Base-by-base conservation (phyloP, 2,797 vertebrate species). In the Phaenicophaeus curvirostris region DNA sequence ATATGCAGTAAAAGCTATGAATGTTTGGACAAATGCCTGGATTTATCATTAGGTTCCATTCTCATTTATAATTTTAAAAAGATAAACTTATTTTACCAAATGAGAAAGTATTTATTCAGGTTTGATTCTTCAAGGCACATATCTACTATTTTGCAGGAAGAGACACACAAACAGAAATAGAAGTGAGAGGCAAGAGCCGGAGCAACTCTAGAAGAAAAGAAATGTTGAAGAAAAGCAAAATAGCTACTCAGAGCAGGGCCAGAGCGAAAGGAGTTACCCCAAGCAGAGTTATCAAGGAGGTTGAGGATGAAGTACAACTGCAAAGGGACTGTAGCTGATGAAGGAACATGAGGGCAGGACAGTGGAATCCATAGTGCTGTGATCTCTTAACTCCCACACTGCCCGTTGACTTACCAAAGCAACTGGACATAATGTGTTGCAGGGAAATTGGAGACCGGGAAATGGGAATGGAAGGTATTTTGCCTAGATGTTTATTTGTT, bases 41-140 rank as follows among this genome's bases (percentile, higher is more conserved):
- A 24, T 73, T 48, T 86, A 93, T 90, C n/a, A 41, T 50, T 48
- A 82, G 30, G 8, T 20, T 82, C 18, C 19, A 25, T 79, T 73
- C 63, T 88, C n/a, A 86, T 79, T 92, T 91, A 71, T 76, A 95
- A 88, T 90, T 92, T 71, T 24, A 66, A 88, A 80, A 65, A 41
- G 5, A 28, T 31, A 28, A 85, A 53, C 15, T 67, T 44, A 33
- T 77, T 88, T 79, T 50, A 62, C 9, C 53, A 93, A 82, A 50
- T n/a, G 85, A 33, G 23, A 39, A 12, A 71, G 59, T 71, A 76
- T 68, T 87, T 71, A 51, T 77, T 87, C 53, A 83, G 11, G 67
- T 80, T 74, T 74, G 4, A 31, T 76, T 77, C 21, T 92, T 80
- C 31, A 71, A 30, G 59, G 54, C 8, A 61, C 9, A 7, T 19